phyloP scores from a whole-genome alignment of 2,797 vertebrate genomes.

The Myotis myotis region DNA sequence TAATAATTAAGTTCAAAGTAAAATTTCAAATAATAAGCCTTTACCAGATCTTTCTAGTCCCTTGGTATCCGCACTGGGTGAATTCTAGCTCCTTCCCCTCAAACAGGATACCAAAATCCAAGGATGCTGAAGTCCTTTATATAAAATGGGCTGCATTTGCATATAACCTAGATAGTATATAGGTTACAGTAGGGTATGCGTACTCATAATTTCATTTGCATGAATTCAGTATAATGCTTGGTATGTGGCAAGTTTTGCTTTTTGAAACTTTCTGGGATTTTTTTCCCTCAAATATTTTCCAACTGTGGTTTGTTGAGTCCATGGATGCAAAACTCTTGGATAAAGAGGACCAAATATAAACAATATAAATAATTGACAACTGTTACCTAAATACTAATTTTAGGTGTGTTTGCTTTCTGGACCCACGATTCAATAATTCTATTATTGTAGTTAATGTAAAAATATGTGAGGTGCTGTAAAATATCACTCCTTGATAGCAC shows the following conservation, averaged over 20 bases:
- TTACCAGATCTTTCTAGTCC: slow-evolving; percentile 28
- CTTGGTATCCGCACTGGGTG: not conserved
- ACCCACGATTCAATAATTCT: not conserved
- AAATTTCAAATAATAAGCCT: not conserved
- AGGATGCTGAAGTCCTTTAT: not conserved
- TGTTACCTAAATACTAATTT: not conserved
- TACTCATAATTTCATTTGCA: not conserved
- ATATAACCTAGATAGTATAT: not conserved
- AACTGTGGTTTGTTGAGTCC: not conserved
- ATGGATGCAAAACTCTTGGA: not conserved
- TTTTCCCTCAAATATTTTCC: not conserved
- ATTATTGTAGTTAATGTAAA: not conserved
- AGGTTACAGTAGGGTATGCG: not conserved
- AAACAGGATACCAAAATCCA: not conserved
- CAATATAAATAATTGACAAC: not conserved
- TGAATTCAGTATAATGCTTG: not conserved
- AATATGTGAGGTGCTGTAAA: not conserved
- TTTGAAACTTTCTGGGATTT: not conserved
- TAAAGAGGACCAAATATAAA: not conserved
- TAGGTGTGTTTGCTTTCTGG: not conserved
- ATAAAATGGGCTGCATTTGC: not conserved
- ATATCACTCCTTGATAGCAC: not conserved
- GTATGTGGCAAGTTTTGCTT: not conserved
- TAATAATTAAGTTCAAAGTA: no score
- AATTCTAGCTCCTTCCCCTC: not conserved